Evolutionary conservation across 1,140 invertebrate species (phyloP).

Genomic region (Zaprionus camerounensis): DNA sequence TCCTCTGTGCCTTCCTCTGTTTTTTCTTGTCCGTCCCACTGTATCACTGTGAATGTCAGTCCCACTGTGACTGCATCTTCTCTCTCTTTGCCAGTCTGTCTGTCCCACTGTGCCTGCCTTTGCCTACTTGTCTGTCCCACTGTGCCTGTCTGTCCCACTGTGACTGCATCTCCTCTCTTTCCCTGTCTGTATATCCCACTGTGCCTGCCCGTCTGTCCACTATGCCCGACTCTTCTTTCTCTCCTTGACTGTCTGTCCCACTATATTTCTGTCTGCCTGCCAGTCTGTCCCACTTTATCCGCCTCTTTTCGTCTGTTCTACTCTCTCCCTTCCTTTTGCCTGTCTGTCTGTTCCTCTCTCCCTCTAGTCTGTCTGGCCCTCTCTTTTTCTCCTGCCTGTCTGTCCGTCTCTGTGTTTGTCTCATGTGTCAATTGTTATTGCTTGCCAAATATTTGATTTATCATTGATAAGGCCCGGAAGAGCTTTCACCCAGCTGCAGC

Average conservation of each 20-base stretch:
- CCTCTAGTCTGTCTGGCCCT: not conserved
- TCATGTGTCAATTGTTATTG: constrained; percentile 52
- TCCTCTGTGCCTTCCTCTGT: not conserved
- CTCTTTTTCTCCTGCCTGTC: not conserved
- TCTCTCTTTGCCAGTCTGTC: not conserved
- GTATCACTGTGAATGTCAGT: not conserved
- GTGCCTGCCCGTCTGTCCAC: not conserved
- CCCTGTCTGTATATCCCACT: not conserved
- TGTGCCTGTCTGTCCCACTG: too few species aligned
- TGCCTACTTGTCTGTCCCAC: not conserved
- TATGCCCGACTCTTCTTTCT: too few species aligned
- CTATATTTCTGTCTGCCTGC: too few species aligned
- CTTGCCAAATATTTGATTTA: constrained; percentile 59
- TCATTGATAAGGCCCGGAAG: constrained; percentile 50
- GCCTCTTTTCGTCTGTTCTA: not conserved
- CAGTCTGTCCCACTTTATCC: too few species aligned
- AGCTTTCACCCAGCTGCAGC: constrained; percentile 58
- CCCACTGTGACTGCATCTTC: too few species aligned
- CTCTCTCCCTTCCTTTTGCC: too few species aligned
- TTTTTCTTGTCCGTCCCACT: too few species aligned
- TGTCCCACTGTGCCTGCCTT: not conserved
- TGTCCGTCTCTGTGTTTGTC: constrained; percentile 3
- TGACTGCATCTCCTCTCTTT: too few species aligned
- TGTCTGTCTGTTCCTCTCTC: not conserved
- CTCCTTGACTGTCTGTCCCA: not conserved